These are phyloP conservation scores for Holcopasites calliopsidis DNA, from an alignment of 1,140 invertebrate species.

Conservation along the genomic window DNA sequence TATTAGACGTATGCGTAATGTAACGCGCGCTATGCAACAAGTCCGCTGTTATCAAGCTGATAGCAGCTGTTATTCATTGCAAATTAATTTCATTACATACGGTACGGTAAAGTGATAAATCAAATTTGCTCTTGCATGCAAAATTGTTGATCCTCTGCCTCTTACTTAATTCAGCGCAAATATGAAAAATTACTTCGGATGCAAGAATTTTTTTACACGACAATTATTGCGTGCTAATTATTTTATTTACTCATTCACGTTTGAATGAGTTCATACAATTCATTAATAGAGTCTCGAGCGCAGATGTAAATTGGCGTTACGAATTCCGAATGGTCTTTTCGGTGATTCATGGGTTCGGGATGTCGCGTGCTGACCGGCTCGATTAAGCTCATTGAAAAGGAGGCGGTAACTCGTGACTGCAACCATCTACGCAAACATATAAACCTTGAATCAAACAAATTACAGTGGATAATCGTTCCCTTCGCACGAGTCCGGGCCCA, in stretches of 20 bases:
- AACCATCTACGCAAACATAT: conserved; percentile 9
- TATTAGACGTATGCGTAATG: not conserved
- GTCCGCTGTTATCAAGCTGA: not conserved
- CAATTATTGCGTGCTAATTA: no score
- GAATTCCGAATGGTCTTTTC: not conserved
- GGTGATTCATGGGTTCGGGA: conserved; percentile 56
- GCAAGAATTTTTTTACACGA: no score
- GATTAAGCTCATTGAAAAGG: conserved; percentile 58
- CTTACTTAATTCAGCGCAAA: no score
- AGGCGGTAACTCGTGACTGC: conserved; percentile 39
- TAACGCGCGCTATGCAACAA: not conserved
- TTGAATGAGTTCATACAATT: no score
- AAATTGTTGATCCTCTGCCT: not conserved
- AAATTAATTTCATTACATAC: not conserved
- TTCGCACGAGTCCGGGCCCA: not conserved
- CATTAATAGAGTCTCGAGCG: no score
- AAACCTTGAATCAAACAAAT: conserved; percentile 35
- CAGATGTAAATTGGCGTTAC: not conserved
- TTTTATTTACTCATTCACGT: no score
- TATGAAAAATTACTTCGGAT: no score
- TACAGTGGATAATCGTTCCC: conserved; percentile 7
- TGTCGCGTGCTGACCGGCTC: conserved; percentile 47
- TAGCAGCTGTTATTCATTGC: not conserved
- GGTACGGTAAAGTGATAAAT: conserved; percentile 1
- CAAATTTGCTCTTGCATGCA: not conserved